Evolutionary conservation across 2,888 invertebrate species (phyloP), one percentile per base, ranked within the genome.

Genomic region (Drosophila vallismaia): DNA sequence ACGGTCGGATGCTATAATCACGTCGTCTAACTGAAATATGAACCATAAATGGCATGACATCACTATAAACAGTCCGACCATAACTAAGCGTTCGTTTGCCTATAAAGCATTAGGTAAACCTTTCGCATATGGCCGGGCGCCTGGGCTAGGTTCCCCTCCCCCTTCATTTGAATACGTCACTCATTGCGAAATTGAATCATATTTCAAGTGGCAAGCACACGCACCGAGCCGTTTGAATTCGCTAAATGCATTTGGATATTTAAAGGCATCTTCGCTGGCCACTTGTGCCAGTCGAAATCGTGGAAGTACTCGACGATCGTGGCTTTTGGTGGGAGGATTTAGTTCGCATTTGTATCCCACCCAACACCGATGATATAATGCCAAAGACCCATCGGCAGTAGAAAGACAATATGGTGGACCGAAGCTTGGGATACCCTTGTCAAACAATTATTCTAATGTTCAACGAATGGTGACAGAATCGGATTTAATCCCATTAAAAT

Each of bases 1-100:
- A 1, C 6, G 19, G 38, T 28, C 31, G 66, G 31, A 28, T 14
- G 14, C 33, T 10, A 52, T 29, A 79, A 75, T 71, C 83, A 76
- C 86, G 83, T 76, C 73, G 74, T 68, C 74, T 79, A 88, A 82
- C 76, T 88, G 88, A 88, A 88, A 87, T 84, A 72, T 87, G 83
- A 87, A 75, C 86, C 88, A 82, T 84, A 84, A 75, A 87, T 62
- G 88, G 80, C 36, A 86, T 87, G 88, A 88, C 88, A 88, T 88
- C 88, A 88, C 87, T 75, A 72, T 78, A 74, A 78, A 70, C 71
- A 77, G 79, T 45, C 82, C 52, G 77, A 82, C 84, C 87, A 85
- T 84, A 85, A 85, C 67, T 46, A 59, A 53, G 52, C 51, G 14
- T 58, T 52, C 38, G n/a, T 45, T 57, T 31, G 55, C 44, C 48